Percentiles rank a stretch among this genome's conserved stretches.
phyloP scores from a whole-genome alignment of 35 echinoderm and acorn worm genomes.

The Stichopus chloronotus region DNA sequence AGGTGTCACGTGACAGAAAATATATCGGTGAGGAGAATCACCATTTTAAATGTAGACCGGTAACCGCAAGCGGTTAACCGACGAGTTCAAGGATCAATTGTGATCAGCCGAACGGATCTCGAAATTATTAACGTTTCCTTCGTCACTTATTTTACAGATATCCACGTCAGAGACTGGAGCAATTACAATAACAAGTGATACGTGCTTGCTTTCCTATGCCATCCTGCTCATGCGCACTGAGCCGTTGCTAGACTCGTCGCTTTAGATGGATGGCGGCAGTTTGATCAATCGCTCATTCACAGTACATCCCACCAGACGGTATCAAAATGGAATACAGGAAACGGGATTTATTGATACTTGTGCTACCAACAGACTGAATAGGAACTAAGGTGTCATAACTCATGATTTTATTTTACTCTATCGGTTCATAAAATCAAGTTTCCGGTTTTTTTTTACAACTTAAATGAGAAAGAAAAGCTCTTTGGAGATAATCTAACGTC shows the following conservation, averaged over 20 bases:
- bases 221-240: neutral
- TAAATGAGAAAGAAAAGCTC: neutral
- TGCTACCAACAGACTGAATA: neutral
- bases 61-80: neutral
- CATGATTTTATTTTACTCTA: neutral
- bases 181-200: too few species aligned
- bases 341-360: neutral
- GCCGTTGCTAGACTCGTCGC: neutral
- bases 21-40: too few species aligned
- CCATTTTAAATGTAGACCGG: neutral
- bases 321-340: neutral
- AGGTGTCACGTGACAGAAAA: too few species aligned
- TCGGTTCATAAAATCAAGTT: neutral
- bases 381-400: slow-evolving; percentile 6
- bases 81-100: neutral
- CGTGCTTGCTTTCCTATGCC: too few species aligned
- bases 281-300: too few species aligned
- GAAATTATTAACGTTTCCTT: too few species aligned
- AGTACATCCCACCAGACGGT: too few species aligned
- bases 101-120: neutral
- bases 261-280: too few species aligned
- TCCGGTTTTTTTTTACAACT: neutral
- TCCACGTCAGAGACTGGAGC: too few species aligned
- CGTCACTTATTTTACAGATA: too few species aligned
- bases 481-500: neutral